Evolutionary conservation across 2,888 invertebrate species (phyloP).

Genomic region (Nowickia ferox): DNA sequence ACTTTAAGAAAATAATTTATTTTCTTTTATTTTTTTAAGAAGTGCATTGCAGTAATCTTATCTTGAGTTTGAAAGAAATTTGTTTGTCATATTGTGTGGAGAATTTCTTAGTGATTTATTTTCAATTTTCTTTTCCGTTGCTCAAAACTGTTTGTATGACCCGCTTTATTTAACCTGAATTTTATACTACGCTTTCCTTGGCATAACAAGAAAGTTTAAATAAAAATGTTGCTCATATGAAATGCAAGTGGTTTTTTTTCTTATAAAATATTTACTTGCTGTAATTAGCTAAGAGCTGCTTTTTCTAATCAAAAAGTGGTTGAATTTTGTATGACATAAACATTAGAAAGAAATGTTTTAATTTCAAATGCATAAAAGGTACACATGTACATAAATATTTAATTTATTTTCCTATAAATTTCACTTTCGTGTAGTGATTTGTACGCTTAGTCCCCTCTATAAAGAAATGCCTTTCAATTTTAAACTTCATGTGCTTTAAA

Average conservation of each 20-base stretch:
- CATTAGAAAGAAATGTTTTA: background rate
- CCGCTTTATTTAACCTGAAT: conserved; percentile 60
- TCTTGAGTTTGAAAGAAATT: background rate
- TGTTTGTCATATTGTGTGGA: background rate
- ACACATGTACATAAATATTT: background rate
- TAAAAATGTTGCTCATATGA: conserved; percentile 27
- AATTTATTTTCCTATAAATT: too few relatives aligned
- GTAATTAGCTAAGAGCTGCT: conserved; percentile 2
- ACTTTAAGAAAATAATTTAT: background rate
- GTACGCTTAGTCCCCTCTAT: too few relatives aligned
- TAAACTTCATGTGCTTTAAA: too few relatives aligned
- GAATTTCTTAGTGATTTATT: conserved; percentile 29
- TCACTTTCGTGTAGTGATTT: too few relatives aligned
- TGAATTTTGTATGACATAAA: conserved; percentile 1
- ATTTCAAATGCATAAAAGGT: background rate
- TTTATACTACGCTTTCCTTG: conserved; percentile 20
- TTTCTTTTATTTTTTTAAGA: background rate
- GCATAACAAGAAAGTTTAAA: background rate
- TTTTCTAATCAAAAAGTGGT: conserved; percentile 19
- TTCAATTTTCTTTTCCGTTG: background rate
- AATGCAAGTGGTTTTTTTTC: conserved; percentile 12
- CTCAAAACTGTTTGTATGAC: conserved; percentile 31
- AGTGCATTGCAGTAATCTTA: conserved; percentile 16
- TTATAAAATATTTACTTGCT: conserved; percentile 19
- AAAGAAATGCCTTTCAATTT: too few relatives aligned